Evolutionary conservation across 2,888 invertebrate species (phyloP).

Genomic region (Thelaira solivaga): DNA sequence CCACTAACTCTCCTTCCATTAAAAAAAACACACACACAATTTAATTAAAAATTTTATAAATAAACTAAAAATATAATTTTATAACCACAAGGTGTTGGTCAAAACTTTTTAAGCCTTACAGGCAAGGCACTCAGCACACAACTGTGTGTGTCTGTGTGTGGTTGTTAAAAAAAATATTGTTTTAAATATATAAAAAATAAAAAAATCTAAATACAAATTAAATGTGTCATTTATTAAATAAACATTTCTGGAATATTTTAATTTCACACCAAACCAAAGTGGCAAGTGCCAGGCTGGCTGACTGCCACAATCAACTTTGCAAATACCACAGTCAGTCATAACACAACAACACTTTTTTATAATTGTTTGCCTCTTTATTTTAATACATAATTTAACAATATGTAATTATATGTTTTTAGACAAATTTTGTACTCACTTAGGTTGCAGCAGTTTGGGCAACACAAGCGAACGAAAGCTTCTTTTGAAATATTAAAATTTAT

Average conservation of each 20-base stretch:
- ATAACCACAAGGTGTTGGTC: conserved; percentile 41
- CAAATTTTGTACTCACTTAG: too few species aligned
- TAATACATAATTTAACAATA: neutral
- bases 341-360: too few species aligned
- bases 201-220: conserved; percentile 32
- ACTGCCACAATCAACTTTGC: neutral
- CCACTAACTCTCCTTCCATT: too few species aligned
- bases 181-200: neutral
- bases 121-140: neutral
- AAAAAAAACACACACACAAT: neutral
- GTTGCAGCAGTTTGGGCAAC: too few species aligned
- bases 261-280: neutral
- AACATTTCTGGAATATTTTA: conserved; percentile 1
- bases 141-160: too few species aligned
- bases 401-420: too few species aligned
- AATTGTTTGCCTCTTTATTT: too few species aligned
- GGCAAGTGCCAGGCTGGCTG: conserved; percentile 1
- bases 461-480: too few species aligned
- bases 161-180: neutral
- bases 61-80: conserved; percentile 19
- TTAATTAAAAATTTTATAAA: conserved; percentile 53
- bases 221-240: conserved; percentile 51
- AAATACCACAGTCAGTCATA: neutral
- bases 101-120: too few species aligned
- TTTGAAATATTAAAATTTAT: too few species aligned